Percentiles rank a stretch among this genome's conserved stretches.
Conservation (phyloP, 2,888 invertebrate species). For the Acanthopleura granulata region DNA sequence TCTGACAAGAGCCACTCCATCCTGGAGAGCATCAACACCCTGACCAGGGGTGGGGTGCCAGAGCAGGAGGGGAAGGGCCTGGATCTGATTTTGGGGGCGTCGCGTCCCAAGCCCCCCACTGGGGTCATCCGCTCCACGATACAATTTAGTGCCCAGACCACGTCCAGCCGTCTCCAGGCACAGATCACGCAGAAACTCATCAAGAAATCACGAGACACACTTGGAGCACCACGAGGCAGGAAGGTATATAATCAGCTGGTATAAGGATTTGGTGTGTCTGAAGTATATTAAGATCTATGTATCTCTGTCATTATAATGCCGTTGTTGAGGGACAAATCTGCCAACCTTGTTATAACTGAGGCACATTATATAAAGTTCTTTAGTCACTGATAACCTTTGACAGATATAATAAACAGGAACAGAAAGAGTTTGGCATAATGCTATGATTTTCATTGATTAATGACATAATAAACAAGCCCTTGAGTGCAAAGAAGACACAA, state of each 20-base stretch:
- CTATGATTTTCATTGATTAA: too few species aligned
- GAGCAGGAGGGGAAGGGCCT: conserved; percentile 39
- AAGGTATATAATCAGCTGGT: conserved; percentile 45
- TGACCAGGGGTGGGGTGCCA: conserved; percentile 59
- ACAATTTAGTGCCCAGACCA: conserved; percentile 69
- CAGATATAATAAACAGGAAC: too few species aligned
- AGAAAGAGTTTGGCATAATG: too few species aligned
- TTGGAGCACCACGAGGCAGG: conserved; percentile 67
- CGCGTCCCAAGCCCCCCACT: conserved; percentile 35
- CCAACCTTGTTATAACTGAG: too few species aligned
- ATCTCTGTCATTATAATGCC: too few species aligned
- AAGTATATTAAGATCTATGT: too few species aligned
- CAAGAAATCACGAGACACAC: conserved; percentile 65
- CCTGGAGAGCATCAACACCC: conserved; percentile 62
- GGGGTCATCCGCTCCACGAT: conserved; percentile 60
- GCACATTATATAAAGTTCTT: too few species aligned
- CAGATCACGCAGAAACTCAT: conserved; percentile 65
- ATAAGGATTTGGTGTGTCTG: too few species aligned
- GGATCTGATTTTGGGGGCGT: conserved; percentile 51
- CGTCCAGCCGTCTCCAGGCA: conserved; percentile 59
- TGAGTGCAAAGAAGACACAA: too few species aligned
- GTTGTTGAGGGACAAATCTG: too few species aligned
- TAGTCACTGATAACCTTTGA: too few species aligned
- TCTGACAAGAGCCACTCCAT: conserved; percentile 63
- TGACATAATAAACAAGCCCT: too few species aligned